Percentiles rank a stretch among this genome's conserved stretches.
Conservation (phyloP, 2,113 vertebrate genomes). For the Malurus cyaneus region DNA sequence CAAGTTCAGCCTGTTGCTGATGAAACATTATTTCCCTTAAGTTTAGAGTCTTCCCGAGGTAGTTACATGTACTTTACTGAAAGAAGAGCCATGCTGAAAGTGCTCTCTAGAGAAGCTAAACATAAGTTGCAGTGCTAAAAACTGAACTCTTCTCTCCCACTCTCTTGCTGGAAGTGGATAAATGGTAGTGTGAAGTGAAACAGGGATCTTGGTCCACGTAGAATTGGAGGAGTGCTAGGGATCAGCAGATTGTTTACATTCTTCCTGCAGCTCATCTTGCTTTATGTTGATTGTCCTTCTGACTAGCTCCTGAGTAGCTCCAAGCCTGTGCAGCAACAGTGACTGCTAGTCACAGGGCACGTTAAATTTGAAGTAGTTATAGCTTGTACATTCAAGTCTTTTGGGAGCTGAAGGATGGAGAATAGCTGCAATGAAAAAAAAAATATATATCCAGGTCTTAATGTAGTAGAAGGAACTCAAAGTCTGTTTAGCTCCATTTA, state of each 20-base stretch:
- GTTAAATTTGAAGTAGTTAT: background rate
- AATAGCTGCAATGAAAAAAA: background rate
- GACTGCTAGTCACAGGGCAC: background rate
- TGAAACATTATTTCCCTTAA: background rate
- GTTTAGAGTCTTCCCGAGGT: background rate
- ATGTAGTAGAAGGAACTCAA: background rate
- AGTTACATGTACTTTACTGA: background rate
- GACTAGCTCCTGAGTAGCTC: background rate
- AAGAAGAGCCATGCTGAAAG: background rate
- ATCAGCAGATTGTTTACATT: conserved; percentile 25
- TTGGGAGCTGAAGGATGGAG: background rate
- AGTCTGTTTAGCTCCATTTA: background rate
- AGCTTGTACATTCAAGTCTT: background rate
- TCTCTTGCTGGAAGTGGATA: background rate
- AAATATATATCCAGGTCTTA: background rate
- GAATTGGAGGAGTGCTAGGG: background rate
- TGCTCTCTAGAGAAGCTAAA: background rate
- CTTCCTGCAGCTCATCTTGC: background rate
- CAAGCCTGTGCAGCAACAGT: background rate
- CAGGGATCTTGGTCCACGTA: background rate
- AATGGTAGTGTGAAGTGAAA: conserved; percentile 17
- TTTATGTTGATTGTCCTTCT: background rate
- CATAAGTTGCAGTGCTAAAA: conserved; percentile 20
- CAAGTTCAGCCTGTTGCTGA: background rate
- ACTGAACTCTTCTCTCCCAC: conserved; percentile 15